Percentiles rank a stretch among this genome's conserved stretches.
phyloP scores from a whole-genome alignment of 2,888 invertebrate genomes.

The Drosophila flavopinicola region DNA sequence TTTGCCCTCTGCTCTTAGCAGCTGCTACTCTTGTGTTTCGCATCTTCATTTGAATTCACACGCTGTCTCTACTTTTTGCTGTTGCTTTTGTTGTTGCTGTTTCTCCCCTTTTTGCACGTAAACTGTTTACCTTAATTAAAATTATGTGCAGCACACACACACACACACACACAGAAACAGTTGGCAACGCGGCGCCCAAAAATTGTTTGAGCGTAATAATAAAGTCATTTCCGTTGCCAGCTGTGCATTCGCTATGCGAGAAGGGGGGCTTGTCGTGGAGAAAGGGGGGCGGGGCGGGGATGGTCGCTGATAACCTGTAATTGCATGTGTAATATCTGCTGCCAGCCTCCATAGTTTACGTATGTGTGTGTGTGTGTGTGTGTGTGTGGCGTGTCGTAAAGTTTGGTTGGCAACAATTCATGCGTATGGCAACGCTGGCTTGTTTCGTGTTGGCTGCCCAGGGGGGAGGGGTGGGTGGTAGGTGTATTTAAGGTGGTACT shows the following conservation, averaged over 20 bases:
- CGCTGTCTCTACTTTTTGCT: constrained; percentile 32
- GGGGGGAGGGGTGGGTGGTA: too few relatives aligned
- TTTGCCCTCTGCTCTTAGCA: not conserved
- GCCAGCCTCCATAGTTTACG: constrained; percentile 4
- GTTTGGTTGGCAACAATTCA: constrained; percentile 45
- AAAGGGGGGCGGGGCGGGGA: not conserved
- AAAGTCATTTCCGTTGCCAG: constrained; percentile 69
- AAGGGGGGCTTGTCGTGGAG: not conserved
- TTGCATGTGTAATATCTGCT: constrained; percentile 46
- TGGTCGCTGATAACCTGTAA: constrained; percentile 46
- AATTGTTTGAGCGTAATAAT: constrained; percentile 67
- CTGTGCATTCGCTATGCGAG: constrained; percentile 15
- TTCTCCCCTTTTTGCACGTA: constrained; percentile 40
- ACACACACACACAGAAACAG: constrained; percentile 59
- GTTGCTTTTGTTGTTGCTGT: constrained; percentile 23
- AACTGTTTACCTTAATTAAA: constrained; percentile 78
- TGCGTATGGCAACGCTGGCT: constrained; percentile 27
- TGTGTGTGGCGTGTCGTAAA: constrained; percentile 31
- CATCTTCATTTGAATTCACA: constrained; percentile 55
- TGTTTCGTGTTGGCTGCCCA: constrained; percentile 20
- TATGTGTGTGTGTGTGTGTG: constrained; percentile 5
- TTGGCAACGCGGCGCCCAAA: constrained; percentile 51
- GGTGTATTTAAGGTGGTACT: not conserved
- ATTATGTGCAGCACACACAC: constrained; percentile 58
- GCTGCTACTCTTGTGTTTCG: constrained; percentile 15